Conservation (phyloP, 2,113 vertebrate species). For the Phalacrocorax aristotelis region DNA sequence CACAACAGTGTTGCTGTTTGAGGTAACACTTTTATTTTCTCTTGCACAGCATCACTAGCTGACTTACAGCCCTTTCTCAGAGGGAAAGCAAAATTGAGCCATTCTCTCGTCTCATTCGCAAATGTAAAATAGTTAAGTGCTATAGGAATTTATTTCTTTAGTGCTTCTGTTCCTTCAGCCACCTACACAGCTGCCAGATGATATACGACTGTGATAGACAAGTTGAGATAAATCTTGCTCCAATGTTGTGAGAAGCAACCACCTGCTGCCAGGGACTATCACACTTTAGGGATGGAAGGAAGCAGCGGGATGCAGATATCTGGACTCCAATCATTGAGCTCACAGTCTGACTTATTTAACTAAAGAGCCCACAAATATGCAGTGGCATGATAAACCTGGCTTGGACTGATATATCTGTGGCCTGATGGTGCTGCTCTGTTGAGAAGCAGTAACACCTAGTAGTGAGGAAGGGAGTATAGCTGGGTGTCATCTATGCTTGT, state of each 20-base stretch:
- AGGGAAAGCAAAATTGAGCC: background rate
- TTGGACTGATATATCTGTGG: background rate
- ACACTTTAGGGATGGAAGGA: background rate
- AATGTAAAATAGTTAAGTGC: background rate
- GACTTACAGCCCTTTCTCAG: conserved; percentile 14
- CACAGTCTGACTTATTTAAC: background rate
- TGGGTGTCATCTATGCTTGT: background rate
- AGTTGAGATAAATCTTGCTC: background rate
- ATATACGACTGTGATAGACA: background rate
- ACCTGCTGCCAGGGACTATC: background rate
- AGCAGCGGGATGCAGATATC: background rate
- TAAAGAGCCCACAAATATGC: background rate
- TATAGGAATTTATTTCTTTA: conserved; percentile 8
- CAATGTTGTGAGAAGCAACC: background rate
- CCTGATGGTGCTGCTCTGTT: background rate
- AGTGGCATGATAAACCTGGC: background rate
- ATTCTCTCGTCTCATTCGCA: background rate
- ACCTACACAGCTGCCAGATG: background rate
- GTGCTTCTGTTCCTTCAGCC: background rate
- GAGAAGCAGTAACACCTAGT: background rate
- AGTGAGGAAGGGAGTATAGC: background rate
- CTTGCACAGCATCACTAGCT: background rate
- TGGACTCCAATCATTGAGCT: background rate
- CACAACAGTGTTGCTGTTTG: background rate
- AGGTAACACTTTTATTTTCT: conserved; percentile 27